Conservation (phyloP, 2,797 vertebrate species). For the Anas capensis region DNA sequence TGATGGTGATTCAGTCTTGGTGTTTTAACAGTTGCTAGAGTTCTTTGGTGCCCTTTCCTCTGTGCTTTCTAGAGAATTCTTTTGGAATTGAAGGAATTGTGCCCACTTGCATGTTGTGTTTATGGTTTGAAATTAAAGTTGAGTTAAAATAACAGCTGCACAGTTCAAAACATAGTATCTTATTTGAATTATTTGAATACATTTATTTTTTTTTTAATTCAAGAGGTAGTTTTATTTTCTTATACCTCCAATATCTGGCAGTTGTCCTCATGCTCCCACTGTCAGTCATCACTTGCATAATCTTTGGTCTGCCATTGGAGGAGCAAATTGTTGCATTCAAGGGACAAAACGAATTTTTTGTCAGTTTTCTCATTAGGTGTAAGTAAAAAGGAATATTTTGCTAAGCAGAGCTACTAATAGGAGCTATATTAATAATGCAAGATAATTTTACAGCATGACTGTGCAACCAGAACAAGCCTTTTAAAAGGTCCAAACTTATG, state of each 20-base stretch:
- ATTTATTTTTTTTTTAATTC: neutral
- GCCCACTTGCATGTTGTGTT: neutral
- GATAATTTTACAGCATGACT: slow-evolving; percentile 70
- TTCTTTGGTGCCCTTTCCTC: neutral
- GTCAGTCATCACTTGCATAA: accelerated
- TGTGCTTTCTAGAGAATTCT: neutral
- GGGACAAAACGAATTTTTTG: slow-evolving; percentile 51
- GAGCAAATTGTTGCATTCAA: neutral
- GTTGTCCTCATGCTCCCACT: neutral
- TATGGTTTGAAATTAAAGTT: neutral
- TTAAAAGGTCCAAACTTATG: slow-evolving; percentile 35
- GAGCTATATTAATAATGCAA: slow-evolving; percentile 72
- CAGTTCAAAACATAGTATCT: neutral
- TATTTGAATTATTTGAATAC: neutral
- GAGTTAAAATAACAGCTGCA: neutral
- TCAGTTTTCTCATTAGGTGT: slow-evolving; percentile 62
- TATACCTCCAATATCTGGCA: neutral
- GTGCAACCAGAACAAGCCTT: slow-evolving; percentile 67
- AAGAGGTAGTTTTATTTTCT: neutral
- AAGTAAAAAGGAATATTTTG: slow-evolving; percentile 71
- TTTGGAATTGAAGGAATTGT: neutral
- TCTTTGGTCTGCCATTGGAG: neutral
- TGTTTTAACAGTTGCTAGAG: neutral
- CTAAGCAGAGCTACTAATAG: slow-evolving; percentile 73
- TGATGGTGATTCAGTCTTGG: neutral